phyloP scores from a whole-genome alignment of 1,140 invertebrate genomes.

The Apolygus lucorum region DNA sequence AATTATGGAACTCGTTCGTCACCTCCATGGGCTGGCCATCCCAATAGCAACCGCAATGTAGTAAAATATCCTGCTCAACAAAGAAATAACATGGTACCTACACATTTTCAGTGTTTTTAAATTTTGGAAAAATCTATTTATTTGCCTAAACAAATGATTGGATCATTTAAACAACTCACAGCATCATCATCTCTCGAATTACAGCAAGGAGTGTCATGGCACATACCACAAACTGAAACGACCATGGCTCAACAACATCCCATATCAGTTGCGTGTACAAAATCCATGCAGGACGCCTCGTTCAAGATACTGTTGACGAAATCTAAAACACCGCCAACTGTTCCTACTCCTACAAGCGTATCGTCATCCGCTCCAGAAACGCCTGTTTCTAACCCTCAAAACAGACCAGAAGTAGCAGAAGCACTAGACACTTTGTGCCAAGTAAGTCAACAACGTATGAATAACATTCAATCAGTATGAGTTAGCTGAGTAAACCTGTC shows the following conservation, averaged over 20 bases:
- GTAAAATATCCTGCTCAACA: too few relatives aligned
- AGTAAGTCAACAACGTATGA: neutral
- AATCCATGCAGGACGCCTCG: neutral
- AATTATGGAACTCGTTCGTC: neutral
- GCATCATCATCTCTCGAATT: neutral
- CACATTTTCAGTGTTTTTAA: too few relatives aligned
- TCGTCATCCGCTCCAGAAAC: conserved; percentile 10
- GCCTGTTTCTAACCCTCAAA: neutral
- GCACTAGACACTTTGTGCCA: conserved; percentile 2
- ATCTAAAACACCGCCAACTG: conserved; percentile 8
- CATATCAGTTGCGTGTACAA: neutral
- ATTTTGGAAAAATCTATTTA: too few relatives aligned
- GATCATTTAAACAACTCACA: too few relatives aligned
- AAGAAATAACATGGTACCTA: too few relatives aligned
- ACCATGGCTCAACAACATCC: neutral
- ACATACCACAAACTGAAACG: conserved; percentile 1
- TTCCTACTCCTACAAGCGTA: conserved; percentile 4
- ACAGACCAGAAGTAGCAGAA: neutral
- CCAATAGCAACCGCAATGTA: neutral
- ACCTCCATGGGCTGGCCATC: neutral
- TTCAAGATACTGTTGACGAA: conserved; percentile 6
- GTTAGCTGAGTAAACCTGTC: too few relatives aligned
- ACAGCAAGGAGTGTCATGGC: neutral
- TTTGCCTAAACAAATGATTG: too few relatives aligned
- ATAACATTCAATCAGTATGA: too few relatives aligned